Conservation (phyloP, 30 jellyfish, hydroid and myxozoan genomes). For the Sanderia malayensis region DNA sequence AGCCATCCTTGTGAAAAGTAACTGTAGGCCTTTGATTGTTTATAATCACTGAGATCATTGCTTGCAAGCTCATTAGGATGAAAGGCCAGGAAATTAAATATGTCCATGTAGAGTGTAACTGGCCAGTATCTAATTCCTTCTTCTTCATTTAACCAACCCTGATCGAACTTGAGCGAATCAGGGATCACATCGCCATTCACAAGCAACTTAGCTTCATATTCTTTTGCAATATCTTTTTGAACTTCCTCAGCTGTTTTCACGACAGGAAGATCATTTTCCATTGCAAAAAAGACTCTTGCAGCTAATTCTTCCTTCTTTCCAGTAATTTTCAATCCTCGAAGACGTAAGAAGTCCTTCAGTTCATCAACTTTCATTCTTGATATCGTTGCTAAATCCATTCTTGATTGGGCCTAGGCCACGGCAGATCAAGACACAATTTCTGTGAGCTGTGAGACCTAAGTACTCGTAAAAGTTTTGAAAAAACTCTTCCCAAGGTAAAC, state of each 20-base stretch:
- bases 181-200: slow-evolving; percentile 16
- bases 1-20: not conserved
- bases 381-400: no score
- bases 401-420: no score
- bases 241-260: slow-evolving; percentile 48
- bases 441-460: no score
- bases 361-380: no score
- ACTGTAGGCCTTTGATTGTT: not conserved
- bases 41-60: not conserved
- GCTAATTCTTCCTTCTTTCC: slow-evolving; percentile 9
- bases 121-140: slow-evolving; percentile 35
- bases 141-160: slow-evolving; percentile 41
- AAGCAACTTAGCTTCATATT: slow-evolving; percentile 14
- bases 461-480: no score
- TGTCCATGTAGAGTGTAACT: slow-evolving; percentile 1
- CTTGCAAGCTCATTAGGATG: not conserved
- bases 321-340: slow-evolving; percentile 5
- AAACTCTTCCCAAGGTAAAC: no score
- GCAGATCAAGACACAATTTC: no score
- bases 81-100: not conserved
- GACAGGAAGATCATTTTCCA: slow-evolving; percentile 8
- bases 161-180: slow-evolving; percentile 10
- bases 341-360: not conserved
- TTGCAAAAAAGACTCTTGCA: slow-evolving; percentile 21
- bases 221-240: slow-evolving; percentile 21